These are phyloP conservation scores for Nephrotoma guestfalica DNA, from an alignment of 2,888 invertebrate species.

Conservation along the genomic window DNA sequence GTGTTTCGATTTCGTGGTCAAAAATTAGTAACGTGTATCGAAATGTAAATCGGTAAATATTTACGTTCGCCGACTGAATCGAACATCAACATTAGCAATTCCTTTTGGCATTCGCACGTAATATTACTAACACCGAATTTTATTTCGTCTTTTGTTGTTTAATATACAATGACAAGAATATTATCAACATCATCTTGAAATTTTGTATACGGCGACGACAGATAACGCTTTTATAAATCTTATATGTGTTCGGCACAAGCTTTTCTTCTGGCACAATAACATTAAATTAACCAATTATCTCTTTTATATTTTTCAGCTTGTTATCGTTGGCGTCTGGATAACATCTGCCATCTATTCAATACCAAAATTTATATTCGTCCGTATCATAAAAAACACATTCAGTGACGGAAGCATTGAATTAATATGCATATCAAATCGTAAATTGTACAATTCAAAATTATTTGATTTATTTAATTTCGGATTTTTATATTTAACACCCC, in stretches of 20 bases:
- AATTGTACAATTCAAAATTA: conserved; percentile 62
- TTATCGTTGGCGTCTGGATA: conserved; percentile 68
- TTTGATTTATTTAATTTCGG: conserved; percentile 72
- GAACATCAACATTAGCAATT: no score
- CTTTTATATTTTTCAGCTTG: conserved; percentile 38
- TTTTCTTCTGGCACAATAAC: conserved; percentile 8
- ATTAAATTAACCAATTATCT: conserved; percentile 7
- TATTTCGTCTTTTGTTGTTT: no score
- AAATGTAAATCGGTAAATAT: neutral
- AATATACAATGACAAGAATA: no score
- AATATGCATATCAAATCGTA: conserved; percentile 58
- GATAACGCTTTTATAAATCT: neutral
- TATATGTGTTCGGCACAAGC: neutral
- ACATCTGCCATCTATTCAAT: conserved; percentile 68
- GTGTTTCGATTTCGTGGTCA: neutral
- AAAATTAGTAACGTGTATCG: neutral
- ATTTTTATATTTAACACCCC: conserved; percentile 66
- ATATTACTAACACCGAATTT: no score
- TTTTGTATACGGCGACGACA: neutral
- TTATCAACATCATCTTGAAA: no score
- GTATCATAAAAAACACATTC: conserved; percentile 47
- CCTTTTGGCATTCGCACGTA: no score
- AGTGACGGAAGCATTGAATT: conserved; percentile 29
- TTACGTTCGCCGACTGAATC: neutral
- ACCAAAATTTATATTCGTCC: conserved; percentile 72